These are phyloP conservation scores for Gopherus evgoodei DNA, from an alignment of 2,113 vertebrate species.

Conservation along the genomic window DNA sequence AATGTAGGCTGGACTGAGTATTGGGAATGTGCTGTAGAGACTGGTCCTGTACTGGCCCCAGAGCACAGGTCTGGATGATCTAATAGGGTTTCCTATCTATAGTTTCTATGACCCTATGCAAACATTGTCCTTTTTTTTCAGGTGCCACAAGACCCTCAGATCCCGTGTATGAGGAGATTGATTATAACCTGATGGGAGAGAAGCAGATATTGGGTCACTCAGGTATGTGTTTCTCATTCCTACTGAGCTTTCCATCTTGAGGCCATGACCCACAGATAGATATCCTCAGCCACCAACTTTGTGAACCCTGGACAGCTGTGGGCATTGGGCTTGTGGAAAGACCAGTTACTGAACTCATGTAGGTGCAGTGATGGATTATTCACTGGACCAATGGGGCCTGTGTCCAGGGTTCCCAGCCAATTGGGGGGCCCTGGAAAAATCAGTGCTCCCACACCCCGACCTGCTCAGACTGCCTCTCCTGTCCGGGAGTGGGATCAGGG, in stretches of 20 bases:
- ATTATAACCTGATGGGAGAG: not conserved
- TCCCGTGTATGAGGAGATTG: not conserved
- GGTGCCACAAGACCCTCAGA: not conserved
- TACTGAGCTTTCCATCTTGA: not conserved
- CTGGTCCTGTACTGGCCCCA: not conserved
- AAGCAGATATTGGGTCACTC: not conserved
- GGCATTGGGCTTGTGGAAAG: not conserved
- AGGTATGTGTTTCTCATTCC: not conserved
- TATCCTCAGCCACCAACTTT: not conserved
- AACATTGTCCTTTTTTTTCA: not conserved
- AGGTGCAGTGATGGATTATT: not conserved
- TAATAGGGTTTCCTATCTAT: not conserved
- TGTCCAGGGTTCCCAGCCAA: too few species aligned
- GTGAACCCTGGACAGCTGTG: not conserved
- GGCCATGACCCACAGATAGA: not conserved
- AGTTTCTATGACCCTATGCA: not conserved
- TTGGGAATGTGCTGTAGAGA: not conserved
- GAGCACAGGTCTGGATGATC: not conserved
- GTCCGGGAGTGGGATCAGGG: too few species aligned
- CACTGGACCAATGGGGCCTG: too few species aligned
- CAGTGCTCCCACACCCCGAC: too few species aligned
- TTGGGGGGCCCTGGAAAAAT: too few species aligned
- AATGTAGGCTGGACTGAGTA: not conserved
- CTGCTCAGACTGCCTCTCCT: too few species aligned
- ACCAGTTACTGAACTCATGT: not conserved